Evolutionary conservation across 2,113 vertebrate species (phyloP), one percentile per base, ranked within the genome.

Genomic region (Scartelaos histophorus): DNA sequence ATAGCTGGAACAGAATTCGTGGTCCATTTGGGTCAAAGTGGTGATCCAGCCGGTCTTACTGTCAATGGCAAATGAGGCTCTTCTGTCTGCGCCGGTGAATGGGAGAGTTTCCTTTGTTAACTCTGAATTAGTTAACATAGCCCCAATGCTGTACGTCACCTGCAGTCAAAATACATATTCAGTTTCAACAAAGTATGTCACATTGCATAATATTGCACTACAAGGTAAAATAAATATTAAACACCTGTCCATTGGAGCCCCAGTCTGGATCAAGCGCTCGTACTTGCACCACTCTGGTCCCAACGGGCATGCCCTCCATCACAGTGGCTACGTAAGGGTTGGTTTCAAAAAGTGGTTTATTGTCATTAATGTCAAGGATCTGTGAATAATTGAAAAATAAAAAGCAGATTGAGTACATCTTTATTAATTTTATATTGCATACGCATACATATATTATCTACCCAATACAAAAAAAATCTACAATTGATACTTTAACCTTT

Each of bases 11-110:
- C 95, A 93, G 64, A 86, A 90, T 82, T 99, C 98, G 0, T 98
- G 95, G 88, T 99, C 97, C 90, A 99, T 82, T 74, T 94, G 94
- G 66, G 93, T 94, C 80, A 95, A 68, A 0, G 97, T 97, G 74
- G 95, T 98, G 84, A 99, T 96, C 97, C 97, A 99, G 78, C 98
- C 98, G 0, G 94, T 98, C 87, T 96, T 98, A 85, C 95, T 94
- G 75, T 99, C 98, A 12, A 99, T 95, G 51, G 86, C 89, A 81
- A 99, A 99, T 0, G 88, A 61, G 0, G 91, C 76, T 3, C 57
- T 25, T 0, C 72, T 66, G 77, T 80, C 24, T n/a, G 79, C 24
- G 16, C 13, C 29, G 0, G 29, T 3, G 62, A 46, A 25, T 57
- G 78, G 62, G 16, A 53, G 38, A 1, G 66, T 12, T 0, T 77